Percentiles rank a stretch among this genome's conserved stretches.
phyloP scores from a whole-genome alignment of 2,888 invertebrate species.

The Cantharis rufa region DNA sequence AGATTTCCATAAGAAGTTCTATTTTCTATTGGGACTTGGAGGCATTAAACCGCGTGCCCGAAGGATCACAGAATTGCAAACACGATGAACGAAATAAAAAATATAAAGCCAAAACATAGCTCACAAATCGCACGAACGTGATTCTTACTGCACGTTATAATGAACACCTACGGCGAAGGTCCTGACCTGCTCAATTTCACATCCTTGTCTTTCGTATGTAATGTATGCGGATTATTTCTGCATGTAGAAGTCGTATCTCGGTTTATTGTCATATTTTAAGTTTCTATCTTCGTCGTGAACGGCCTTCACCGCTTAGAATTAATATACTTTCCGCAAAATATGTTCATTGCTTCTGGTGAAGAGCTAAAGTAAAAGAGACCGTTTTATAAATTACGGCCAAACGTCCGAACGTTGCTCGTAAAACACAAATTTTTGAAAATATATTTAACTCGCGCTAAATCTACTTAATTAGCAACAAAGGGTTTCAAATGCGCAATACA shows the following conservation, averaged over 20 bases:
- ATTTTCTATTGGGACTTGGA: not conserved
- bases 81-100: slow-evolving; percentile 16
- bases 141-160: slow-evolving; percentile 27
- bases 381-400: not conserved
- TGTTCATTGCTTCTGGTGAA: slow-evolving; percentile 18
- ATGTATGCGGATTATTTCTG: not conserved
- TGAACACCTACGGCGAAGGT: slow-evolving; percentile 31
- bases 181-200: slow-evolving; percentile 26
- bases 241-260: slow-evolving; percentile 5
- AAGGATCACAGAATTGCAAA: slow-evolving; percentile 11
- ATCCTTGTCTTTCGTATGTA: slow-evolving; percentile 9
- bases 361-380: slow-evolving; percentile 5
- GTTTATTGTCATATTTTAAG: slow-evolving; percentile 7
- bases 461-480: slow-evolving; percentile 30
- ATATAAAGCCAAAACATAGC: slow-evolving; percentile 17
- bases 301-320: slow-evolving; percentile 19
- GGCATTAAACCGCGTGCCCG: slow-evolving; percentile 10
- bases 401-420: slow-evolving; percentile 9
- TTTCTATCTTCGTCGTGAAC: slow-evolving; percentile 4
- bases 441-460: slow-evolving; percentile 20
- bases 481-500: slow-evolving; percentile 33
- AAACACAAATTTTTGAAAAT: slow-evolving; percentile 22
- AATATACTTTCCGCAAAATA: slow-evolving; percentile 10
- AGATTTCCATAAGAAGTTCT: not conserved
- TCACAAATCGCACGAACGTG: slow-evolving; percentile 28